Percentiles rank a stretch among this genome's conserved stretches.
Evolutionary conservation across 2,797 vertebrate genomes (phyloP).

Genomic region (Lates japonicus): DNA sequence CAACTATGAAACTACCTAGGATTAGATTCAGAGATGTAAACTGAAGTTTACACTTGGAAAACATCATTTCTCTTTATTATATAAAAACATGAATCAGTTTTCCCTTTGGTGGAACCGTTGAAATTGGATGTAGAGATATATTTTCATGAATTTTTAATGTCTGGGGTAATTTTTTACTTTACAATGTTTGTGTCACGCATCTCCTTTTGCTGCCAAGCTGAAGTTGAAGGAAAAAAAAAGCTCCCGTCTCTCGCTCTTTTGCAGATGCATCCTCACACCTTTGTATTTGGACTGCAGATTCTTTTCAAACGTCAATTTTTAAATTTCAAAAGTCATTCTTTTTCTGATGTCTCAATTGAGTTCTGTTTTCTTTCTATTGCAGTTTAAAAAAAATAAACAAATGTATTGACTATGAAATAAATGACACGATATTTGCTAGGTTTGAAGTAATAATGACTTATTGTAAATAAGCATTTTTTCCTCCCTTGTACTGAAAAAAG

Average conservation of each 20-base stretch:
- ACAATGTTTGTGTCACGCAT: conserved; percentile 44
- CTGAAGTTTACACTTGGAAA: conserved; percentile 67
- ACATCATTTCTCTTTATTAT: conserved; percentile 53
- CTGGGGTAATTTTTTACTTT: conserved; percentile 46
- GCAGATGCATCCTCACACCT: conserved; percentile 82
- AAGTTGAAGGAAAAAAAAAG: conserved; percentile 53
- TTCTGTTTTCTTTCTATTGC: conserved; percentile 84
- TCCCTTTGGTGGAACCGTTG: conserved; percentile 36
- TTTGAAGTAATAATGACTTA: conserved; percentile 94
- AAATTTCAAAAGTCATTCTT: conserved; percentile 75
- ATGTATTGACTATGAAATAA: conserved; percentile 87
- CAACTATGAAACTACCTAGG: conserved; percentile 75
- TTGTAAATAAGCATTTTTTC: conserved; percentile 95
- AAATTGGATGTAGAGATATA: conserved; percentile 55
- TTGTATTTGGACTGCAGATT: conserved; percentile 77
- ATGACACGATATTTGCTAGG: conserved; percentile 91
- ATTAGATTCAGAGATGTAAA: conserved; percentile 72
- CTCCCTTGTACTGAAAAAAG: conserved; percentile 92
- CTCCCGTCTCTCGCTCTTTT: conserved; percentile 74
- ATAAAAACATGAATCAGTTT: conserved; percentile 38
- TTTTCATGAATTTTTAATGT: conserved; percentile 52
- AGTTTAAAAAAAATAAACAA: conserved; percentile 82
- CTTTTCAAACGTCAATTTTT: conserved; percentile 67
- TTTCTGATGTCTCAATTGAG: conserved; percentile 72
- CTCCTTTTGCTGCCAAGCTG: conserved; percentile 56